Evolutionary conservation across 2,888 invertebrate species (phyloP).

Genomic region (Pseudococcus jackbeardsleyi): DNA sequence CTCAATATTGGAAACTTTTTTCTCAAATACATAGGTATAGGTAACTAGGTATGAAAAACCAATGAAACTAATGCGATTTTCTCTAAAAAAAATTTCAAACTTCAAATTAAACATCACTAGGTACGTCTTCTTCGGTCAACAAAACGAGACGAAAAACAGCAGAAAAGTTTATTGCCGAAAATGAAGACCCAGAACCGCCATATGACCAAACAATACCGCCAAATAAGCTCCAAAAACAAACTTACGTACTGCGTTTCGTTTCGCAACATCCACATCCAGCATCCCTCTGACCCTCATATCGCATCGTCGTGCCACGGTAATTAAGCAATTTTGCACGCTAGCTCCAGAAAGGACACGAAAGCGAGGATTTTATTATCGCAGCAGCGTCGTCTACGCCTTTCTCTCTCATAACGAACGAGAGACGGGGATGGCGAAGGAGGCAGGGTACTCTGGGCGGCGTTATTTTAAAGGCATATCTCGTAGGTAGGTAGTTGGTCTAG

Average conservation of each 20-base stretch:
- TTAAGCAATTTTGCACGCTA: constrained; percentile 28
- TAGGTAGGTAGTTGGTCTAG: too few species aligned
- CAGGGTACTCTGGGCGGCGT: too few species aligned
- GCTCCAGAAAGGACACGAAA: neutral
- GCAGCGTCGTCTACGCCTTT: neutral
- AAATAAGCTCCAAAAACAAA: neutral
- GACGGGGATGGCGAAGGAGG: neutral
- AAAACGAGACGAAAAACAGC: too few species aligned
- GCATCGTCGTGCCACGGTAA: neutral
- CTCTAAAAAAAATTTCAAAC: too few species aligned
- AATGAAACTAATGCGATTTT: too few species aligned
- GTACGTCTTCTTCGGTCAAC: neutral
- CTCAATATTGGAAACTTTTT: too few species aligned
- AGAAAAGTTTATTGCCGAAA: neutral
- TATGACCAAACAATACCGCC: neutral
- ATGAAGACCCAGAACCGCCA: neutral
- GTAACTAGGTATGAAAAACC: too few species aligned
- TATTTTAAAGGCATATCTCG: neutral
- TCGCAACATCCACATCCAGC: neutral
- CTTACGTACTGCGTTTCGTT: neutral
- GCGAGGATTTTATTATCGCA: constrained; percentile 16
- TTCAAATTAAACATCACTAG: too few species aligned
- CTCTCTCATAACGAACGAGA: neutral
- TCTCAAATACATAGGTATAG: too few species aligned
- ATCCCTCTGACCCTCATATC: neutral